Percentiles rank a stretch among this genome's conserved stretches.
These are phyloP conservation scores for Steatornis caripensis DNA, from an alignment of 2,113 vertebrate species.

Conservation along the genomic window DNA sequence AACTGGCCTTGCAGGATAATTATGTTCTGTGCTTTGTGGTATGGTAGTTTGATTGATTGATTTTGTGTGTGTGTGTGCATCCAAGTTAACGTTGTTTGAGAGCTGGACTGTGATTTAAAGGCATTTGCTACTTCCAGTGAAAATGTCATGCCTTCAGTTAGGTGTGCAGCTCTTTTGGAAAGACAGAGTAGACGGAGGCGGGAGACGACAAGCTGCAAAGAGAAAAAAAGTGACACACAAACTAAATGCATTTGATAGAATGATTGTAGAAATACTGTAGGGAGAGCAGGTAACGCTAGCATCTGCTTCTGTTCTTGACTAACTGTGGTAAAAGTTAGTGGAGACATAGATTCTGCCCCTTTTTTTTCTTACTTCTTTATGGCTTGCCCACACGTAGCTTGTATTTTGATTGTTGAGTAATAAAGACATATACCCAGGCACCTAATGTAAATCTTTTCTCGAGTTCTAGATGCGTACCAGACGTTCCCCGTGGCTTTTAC, in stretches of 20 bases:
- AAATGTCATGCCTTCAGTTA: background rate
- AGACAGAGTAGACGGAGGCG: background rate
- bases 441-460: background rate
- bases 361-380: background rate
- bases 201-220: background rate
- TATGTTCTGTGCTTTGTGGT: background rate
- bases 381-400: background rate
- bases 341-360: background rate
- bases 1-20: background rate
- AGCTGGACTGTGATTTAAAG: background rate
- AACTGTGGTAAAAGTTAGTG: background rate
- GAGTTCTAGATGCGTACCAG: background rate
- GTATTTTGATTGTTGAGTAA: background rate
- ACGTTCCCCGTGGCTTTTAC: background rate
- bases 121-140: background rate
- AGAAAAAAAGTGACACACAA: background rate
- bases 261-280: background rate
- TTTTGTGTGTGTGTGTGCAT: background rate
- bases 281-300: background rate
- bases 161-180: background rate
- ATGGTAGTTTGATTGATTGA: background rate
- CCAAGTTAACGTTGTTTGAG: background rate
- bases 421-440: background rate
- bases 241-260: background rate
- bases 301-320: background rate